Percentiles rank a stretch among this genome's conserved stretches.
These are phyloP conservation scores for Epinephelus malabaricus DNA, from an alignment of 2,797 vertebrate genomes.

Conservation along the genomic window DNA sequence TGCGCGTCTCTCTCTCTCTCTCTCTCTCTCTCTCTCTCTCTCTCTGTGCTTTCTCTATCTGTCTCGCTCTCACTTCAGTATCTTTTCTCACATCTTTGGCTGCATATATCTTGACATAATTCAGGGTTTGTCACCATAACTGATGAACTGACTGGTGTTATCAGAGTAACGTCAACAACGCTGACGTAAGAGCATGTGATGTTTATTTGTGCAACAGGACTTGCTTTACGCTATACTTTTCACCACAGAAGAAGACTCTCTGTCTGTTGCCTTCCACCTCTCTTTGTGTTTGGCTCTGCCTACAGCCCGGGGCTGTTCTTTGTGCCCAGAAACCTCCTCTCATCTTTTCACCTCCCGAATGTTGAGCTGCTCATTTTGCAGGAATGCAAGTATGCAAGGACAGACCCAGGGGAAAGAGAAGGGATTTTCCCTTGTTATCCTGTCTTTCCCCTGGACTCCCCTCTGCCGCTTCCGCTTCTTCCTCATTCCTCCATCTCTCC, in stretches of 20 bases:
- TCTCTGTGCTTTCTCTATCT: constrained; percentile 30
- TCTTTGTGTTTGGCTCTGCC: constrained; percentile 48
- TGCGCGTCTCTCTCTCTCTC: constrained; percentile 48
- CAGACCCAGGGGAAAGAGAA: constrained; percentile 76
- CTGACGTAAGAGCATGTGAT: constrained; percentile 46
- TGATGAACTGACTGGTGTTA: constrained; percentile 55
- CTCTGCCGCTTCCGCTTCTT: constrained; percentile 69
- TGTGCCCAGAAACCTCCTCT: constrained; percentile 43
- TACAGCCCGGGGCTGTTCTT: constrained; percentile 47
- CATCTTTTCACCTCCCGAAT: constrained; percentile 54
- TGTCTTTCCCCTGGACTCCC: constrained; percentile 74
- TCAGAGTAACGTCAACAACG: constrained; percentile 57
- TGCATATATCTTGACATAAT: constrained; percentile 29
- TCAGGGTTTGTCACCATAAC: constrained; percentile 46
- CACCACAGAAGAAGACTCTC: constrained; percentile 25
- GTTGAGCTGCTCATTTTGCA: constrained; percentile 66
- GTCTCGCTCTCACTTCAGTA: constrained; percentile 30
- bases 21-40: constrained; percentile 29
- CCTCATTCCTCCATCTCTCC: constrained; percentile 59
- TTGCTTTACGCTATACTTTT: constrained; percentile 20
- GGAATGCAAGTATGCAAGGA: constrained; percentile 75
- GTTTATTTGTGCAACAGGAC: constrained; percentile 49
- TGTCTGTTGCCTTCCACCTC: constrained; percentile 32
- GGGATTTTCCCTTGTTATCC: constrained; percentile 88
- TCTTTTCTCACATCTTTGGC: constrained; percentile 35